A percentile compares a stretch with the other conserved stretches of the same genome.
These are phyloP conservation scores for Drosophila tsacasi DNA, from an alignment of 1,140 invertebrate genomes.

Conservation along the genomic window DNA sequence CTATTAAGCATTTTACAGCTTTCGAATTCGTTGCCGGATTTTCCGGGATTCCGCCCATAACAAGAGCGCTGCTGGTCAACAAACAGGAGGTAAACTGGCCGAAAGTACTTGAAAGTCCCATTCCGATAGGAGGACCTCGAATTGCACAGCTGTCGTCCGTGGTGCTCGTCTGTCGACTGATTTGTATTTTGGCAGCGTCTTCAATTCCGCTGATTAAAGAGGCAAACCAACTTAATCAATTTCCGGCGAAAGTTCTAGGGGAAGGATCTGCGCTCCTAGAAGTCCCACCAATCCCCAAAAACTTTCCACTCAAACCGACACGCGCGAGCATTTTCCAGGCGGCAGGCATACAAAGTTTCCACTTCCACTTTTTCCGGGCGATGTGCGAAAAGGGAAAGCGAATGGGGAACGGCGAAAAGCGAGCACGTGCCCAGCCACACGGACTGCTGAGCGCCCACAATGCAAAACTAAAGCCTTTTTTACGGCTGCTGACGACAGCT, in stretches of 20 bases:
- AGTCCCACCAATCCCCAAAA: constrained; percentile 13
- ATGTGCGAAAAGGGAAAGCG: not conserved
- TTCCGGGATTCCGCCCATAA: constrained; percentile 27
- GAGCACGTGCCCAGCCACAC: constrained; percentile 45
- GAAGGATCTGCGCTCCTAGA: constrained; percentile 8
- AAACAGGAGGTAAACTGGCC: not conserved
- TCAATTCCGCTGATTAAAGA: constrained; percentile 65
- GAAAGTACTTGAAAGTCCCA: constrained; percentile 35
- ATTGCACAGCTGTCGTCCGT: constrained; percentile 2
- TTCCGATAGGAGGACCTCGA: constrained; percentile 11
- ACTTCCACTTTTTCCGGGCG: constrained; percentile 23
- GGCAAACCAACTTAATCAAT: constrained; percentile 73
- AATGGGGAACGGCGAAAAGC: constrained; percentile 7
- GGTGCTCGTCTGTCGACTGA: constrained; percentile 37
- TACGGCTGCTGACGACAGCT: constrained; percentile 80
- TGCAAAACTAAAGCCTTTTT: constrained; percentile 79
- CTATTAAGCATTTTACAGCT: constrained; percentile 44
- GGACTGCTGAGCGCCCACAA: constrained; percentile 52
- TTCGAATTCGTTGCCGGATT: constrained; percentile 28
- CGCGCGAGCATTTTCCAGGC: constrained; percentile 48
- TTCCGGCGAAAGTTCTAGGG: constrained; percentile 57
- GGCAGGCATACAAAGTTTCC: constrained; percentile 48
- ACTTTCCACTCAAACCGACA: constrained; percentile 46
- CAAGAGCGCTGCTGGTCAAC: constrained; percentile 21
- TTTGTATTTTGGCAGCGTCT: constrained; percentile 63